phyloP scores from a whole-genome alignment of 2,888 invertebrate species.

The Apamea crenata region DNA sequence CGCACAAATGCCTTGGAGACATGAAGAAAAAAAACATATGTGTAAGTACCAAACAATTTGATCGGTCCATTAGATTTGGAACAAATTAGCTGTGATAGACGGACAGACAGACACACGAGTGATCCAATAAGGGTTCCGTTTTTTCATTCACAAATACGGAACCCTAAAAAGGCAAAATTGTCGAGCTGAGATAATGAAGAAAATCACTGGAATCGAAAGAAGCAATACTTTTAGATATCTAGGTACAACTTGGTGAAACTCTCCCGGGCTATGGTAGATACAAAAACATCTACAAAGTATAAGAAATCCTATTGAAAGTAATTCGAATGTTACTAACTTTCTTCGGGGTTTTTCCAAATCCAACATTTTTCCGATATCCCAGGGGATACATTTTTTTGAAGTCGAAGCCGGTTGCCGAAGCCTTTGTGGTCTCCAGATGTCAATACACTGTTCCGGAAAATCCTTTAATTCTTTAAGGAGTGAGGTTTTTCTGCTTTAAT shows the following conservation, averaged over 20 bases:
- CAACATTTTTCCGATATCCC: slow-evolving; percentile 40
- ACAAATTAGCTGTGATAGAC: no score
- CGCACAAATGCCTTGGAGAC: background rate
- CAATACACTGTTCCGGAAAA: slow-evolving; percentile 46
- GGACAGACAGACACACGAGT: no score
- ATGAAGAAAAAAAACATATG: background rate
- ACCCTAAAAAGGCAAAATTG: background rate
- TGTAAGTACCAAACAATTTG: no score
- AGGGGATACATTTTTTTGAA: slow-evolving; percentile 46
- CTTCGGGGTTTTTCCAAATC: slow-evolving; percentile 16
- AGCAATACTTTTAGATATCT: background rate
- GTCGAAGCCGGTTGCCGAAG: slow-evolving; percentile 15
- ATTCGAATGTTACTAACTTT: slow-evolving; percentile 41
- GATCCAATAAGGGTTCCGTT: no score
- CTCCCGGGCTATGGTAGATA: background rate
- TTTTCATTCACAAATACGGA: background rate
- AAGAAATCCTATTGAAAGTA: slow-evolving; percentile 40
- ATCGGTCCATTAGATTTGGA: no score
- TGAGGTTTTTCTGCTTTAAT: slow-evolving; percentile 30
- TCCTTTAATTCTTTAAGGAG: slow-evolving; percentile 41
- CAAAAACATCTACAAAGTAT: slow-evolving; percentile 2
- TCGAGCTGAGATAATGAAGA: background rate
- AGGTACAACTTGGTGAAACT: background rate
- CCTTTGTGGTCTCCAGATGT: slow-evolving; percentile 48
- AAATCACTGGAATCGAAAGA: slow-evolving; percentile 4